Base-by-base conservation (phyloP, 2,797 vertebrate species). In the Adrianichthys oophorus region DNA sequence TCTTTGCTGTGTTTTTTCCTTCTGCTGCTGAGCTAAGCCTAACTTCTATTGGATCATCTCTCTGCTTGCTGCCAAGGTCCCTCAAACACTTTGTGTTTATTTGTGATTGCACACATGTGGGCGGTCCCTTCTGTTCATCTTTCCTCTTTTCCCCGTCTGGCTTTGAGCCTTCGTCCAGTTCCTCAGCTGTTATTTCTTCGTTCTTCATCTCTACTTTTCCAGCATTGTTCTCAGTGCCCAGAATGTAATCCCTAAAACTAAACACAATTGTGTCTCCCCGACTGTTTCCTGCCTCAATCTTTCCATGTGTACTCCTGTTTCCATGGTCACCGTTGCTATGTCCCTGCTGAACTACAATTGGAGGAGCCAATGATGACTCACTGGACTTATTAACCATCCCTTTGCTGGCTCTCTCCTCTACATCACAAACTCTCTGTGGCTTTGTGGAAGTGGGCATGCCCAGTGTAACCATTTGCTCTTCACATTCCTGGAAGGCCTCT, bases 241-340 rank as follows among this genome's bases (percentile, higher is more conserved):
- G 78, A 67, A 93, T 86, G 76, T 92, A 93, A 80, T 92, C 72
- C 83, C 80, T 91, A 71, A 93, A 93, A 82, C 89, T 90, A 85
- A 93, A 93, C 87, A 88, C 78, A 68, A 84, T 64, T 67, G 66
- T 76, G 66, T 88, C 83, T 59, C 41, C 78, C 58, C 68, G 80
- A 68, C 66, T 74, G 62, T 74, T 74, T 67, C 64, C 68, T 62
- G 75, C 69, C 75, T 87, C 80, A 82, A 80, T 85, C 58, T 89
- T 88, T 86, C 82, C 82, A 47, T 90, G 76, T 74, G 72, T 82
- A 66, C 41, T 79, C 73, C 65, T 68, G 84, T 88, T 86, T 80
- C 85, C 83, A 85, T 87, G 80, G 77, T 60, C 76, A 67, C 73
- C n/a, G 56, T 70, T 72, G 75, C 87, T 81, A 78, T 72, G 74